A percentile compares a stretch with the other conserved stretches of the same genome.
Evolutionary conservation across 1,140 invertebrate species (phyloP).

Genomic region (Drosophila lowei): DNA sequence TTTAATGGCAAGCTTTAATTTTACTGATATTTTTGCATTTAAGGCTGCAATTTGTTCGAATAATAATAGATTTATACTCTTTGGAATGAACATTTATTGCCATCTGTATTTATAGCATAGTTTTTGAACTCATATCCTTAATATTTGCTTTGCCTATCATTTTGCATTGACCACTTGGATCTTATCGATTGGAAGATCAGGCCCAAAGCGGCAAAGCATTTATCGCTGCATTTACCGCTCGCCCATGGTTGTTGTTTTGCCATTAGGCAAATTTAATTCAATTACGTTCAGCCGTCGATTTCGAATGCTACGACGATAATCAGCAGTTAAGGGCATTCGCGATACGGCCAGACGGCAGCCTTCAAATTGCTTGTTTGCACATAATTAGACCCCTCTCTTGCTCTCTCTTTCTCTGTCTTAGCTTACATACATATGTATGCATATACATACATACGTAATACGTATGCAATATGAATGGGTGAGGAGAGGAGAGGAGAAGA

Average conservation of each 20-base stretch:
- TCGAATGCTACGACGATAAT: conserved; percentile 39
- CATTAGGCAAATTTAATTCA: conserved; percentile 56
- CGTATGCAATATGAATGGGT: no score
- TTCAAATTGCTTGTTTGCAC: conserved; percentile 55
- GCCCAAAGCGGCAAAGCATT: conserved; percentile 24
- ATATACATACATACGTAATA: conserved; percentile 2
- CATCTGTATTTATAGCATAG: neutral
- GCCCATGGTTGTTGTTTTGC: conserved; percentile 17
- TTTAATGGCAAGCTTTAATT: no score
- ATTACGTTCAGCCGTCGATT: conserved; percentile 60
- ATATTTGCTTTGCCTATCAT: no score
- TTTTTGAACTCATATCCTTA: conserved; percentile 1
- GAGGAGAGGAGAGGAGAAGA: no score
- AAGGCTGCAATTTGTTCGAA: no score
- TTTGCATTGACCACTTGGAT: no score
- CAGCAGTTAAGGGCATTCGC: conserved; percentile 43
- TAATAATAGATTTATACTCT: no score
- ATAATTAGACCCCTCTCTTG: conserved; percentile 47
- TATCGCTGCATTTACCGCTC: conserved; percentile 6
- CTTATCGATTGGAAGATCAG: no score
- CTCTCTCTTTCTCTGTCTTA: no score
- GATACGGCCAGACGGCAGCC: conserved; percentile 36
- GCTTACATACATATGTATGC: conserved; percentile 5
- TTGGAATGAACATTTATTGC: no score
- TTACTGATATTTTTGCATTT: no score